Evolutionary conservation across 2,888 invertebrate species (phyloP).

Genomic region (Phengaris arion): DNA sequence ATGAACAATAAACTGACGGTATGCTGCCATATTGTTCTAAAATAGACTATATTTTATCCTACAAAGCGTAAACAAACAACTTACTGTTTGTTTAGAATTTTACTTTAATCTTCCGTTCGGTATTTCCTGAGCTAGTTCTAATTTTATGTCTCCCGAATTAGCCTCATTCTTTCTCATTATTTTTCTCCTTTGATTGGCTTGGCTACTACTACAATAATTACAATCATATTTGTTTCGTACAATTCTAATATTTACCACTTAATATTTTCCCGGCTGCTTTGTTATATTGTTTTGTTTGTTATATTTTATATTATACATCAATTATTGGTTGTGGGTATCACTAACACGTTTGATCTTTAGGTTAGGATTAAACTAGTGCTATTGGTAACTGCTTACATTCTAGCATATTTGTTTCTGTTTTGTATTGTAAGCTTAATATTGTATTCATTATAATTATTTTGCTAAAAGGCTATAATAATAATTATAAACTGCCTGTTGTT

Average conservation of each 20-base stretch:
- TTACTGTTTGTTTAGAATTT: slow-evolving; percentile 28
- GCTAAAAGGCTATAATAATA: not conserved
- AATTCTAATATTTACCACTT: not conserved
- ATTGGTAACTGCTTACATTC: not conserved
- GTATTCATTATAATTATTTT: not conserved
- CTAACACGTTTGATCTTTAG: too few relatives aligned
- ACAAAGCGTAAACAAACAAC: slow-evolving; percentile 29
- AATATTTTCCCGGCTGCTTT: too few relatives aligned
- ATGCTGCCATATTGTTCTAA: slow-evolving; percentile 54
- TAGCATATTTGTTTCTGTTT: not conserved
- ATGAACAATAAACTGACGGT: slow-evolving; percentile 60
- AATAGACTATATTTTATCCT: slow-evolving; percentile 45
- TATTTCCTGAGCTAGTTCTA: slow-evolving; percentile 23
- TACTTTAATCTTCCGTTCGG: slow-evolving; percentile 26
- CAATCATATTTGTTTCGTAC: not conserved
- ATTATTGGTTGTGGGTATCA: too few relatives aligned
- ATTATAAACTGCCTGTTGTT: slow-evolving; percentile 3
- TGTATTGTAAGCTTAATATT: too few relatives aligned
- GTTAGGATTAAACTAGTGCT: too few relatives aligned
- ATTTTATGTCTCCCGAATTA: slow-evolving; percentile 18
- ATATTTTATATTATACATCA: too few relatives aligned
- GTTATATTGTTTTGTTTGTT: too few relatives aligned
- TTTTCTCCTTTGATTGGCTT: not conserved
- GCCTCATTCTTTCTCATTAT: not conserved
- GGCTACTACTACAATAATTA: not conserved